A percentile compares a stretch with the other conserved stretches of the same genome.
phyloP scores from a whole-genome alignment of 2,888 invertebrate species.

The Cataglyphis cursor region DNA sequence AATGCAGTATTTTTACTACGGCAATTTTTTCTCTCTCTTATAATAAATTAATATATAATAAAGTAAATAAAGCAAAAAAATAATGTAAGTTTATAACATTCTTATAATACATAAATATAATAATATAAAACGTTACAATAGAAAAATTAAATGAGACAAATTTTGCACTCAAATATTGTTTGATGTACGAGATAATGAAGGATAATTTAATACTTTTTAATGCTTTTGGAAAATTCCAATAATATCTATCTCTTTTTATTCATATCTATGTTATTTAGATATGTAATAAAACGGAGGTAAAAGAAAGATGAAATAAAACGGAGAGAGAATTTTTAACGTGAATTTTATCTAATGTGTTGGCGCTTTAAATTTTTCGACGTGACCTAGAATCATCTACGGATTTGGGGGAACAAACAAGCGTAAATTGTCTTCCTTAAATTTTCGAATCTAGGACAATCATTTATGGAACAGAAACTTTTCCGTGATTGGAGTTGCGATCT shows the following conservation, averaged over 20 bases:
- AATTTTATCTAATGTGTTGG: conserved; percentile 7
- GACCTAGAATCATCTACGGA: conserved; percentile 58
- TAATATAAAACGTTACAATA: not conserved
- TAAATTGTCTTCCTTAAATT: conserved; percentile 61
- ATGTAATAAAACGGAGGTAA: not conserved
- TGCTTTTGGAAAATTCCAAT: not conserved
- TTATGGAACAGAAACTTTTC: conserved; percentile 58
- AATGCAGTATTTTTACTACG: not conserved
- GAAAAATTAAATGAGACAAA: not conserved
- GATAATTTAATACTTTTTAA: not conserved
- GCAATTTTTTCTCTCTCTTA: not conserved
- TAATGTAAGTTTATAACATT: not conserved
- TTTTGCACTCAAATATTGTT: not conserved
- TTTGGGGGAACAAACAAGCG: conserved; percentile 58
- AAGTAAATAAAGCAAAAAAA: not conserved
- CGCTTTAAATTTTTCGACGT: conserved; percentile 27
- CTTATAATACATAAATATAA: not conserved
- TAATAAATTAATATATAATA: too few relatives aligned
- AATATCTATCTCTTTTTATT: not conserved
- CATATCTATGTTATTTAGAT: not conserved
- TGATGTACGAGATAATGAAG: not conserved
- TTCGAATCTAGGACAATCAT: conserved; percentile 64
- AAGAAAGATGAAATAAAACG: not conserved
- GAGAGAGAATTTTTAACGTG: conserved; percentile 16
- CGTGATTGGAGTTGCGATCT: not conserved